Evolutionary conservation across 30 jellyfish, hydroid and myxozoan genomes (phyloP).

Genomic region (Chrysaora quinquecirrha): DNA sequence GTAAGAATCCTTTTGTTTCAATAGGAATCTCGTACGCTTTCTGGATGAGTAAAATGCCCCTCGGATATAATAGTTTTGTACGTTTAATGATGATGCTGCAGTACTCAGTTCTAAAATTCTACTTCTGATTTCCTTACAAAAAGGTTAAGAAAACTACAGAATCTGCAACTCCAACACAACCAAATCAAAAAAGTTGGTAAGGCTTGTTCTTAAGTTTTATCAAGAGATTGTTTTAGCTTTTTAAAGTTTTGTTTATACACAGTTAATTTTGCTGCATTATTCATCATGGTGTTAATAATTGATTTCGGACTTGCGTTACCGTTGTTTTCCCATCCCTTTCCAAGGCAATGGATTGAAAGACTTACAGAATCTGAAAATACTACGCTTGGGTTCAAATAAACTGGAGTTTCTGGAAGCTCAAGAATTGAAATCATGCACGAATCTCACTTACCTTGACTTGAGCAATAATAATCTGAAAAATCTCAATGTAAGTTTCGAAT

Average conservation of each 20-base stretch:
- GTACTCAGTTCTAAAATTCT: not conserved
- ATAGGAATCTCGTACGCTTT: too few species aligned
- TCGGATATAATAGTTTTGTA: too few species aligned
- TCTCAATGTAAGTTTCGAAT: constrained; percentile 11
- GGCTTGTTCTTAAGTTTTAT: too few species aligned
- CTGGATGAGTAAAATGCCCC: too few species aligned
- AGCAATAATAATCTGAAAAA: constrained; percentile 35
- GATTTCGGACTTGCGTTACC: too few species aligned
- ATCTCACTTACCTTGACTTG: constrained; percentile 44
- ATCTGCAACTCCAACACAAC: constrained; percentile 64
- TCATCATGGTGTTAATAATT: too few species aligned
- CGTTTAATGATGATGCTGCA: not conserved
- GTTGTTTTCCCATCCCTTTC: too few species aligned
- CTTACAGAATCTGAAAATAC: constrained; percentile 22
- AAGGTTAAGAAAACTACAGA: constrained; percentile 50
- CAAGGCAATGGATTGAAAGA: constrained; percentile 63
- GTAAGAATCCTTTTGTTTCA: too few species aligned
- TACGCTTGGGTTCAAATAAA: constrained; percentile 39
- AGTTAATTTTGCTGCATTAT: too few species aligned
- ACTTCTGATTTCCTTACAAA: not conserved
- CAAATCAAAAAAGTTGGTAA: constrained; percentile 62
- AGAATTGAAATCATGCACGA: constrained; percentile 24
- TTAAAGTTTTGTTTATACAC: too few species aligned
- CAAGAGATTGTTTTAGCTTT: too few species aligned
- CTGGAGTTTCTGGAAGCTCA: not conserved